phyloP scores from a whole-genome alignment of 2,113 vertebrate species.

The Aegithalos caudatus region DNA sequence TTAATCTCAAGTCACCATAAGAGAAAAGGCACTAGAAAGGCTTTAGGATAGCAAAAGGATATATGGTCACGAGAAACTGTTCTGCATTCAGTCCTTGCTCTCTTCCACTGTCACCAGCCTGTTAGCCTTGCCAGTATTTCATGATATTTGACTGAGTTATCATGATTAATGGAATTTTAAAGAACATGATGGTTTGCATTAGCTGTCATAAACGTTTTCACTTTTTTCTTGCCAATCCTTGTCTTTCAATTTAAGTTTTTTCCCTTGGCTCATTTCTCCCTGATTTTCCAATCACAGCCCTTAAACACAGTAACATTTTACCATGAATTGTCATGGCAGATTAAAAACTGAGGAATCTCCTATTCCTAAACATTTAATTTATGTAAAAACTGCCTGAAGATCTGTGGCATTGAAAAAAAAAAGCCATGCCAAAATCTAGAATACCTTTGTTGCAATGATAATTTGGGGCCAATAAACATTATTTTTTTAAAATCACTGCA shows the following conservation, averaged over 20 bases:
- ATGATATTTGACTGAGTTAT: background rate
- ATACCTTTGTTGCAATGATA: background rate
- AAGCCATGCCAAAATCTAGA: background rate
- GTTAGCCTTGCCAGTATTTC: background rate
- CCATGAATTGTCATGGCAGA: background rate
- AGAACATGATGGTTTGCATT: background rate
- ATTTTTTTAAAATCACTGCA: background rate
- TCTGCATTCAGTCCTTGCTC: background rate
- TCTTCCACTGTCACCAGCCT: background rate
- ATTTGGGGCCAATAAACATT: background rate
- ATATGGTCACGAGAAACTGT: fast-evolving
- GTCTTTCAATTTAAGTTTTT: background rate
- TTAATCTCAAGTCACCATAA: background rate
- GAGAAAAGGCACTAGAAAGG: background rate
- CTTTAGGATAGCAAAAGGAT: background rate
- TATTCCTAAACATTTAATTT: background rate
- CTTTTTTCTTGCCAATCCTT: background rate
- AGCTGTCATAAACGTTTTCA: background rate
- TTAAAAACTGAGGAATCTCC: background rate
- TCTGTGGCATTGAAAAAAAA: background rate
- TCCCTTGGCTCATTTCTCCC: background rate
- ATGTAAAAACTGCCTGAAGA: background rate
- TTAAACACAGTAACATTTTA: background rate
- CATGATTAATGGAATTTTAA: background rate
- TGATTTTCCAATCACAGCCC: background rate